Conservation (phyloP, 2,888 invertebrate species). For the Hirtodrosophila cameraria region DNA sequence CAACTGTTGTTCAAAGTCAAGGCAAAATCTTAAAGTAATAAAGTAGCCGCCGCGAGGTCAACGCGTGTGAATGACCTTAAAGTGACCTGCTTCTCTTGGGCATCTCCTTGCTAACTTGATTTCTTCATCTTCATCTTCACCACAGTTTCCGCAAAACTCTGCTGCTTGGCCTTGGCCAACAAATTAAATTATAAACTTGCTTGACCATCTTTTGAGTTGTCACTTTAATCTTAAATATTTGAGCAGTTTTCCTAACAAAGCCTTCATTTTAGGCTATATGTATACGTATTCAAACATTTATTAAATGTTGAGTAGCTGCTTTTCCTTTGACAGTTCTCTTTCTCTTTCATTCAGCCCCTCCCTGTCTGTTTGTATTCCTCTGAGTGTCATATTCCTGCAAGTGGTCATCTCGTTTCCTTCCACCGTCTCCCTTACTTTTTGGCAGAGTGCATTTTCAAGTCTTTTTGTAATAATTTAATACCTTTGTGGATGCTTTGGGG, state of each 20-base stretch:
- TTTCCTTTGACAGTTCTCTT: conserved; percentile 17
- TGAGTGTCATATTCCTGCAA: conserved; percentile 47
- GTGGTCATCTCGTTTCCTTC: conserved; percentile 3
- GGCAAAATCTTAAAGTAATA: conserved; percentile 80
- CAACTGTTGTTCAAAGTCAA: conserved; percentile 80
- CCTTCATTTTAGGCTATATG: not conserved
- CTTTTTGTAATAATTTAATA: conserved; percentile 67
- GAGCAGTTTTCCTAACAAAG: conserved; percentile 1
- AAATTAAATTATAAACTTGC: conserved; percentile 57
- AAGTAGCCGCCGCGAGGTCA: conserved; percentile 76
- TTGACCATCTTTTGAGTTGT: conserved; percentile 37
- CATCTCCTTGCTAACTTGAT: conserved; percentile 11
- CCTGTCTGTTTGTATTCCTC: conserved; percentile 8
- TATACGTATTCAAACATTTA: conserved; percentile 41
- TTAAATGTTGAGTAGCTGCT: conserved; percentile 42
- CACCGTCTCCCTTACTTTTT: not conserved
- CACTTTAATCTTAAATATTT: conserved; percentile 45
- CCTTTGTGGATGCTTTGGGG: conserved; percentile 57
- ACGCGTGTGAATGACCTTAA: conserved; percentile 76
- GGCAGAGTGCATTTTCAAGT: conserved; percentile 42
- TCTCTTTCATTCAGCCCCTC: not conserved
- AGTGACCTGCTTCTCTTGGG: conserved; percentile 68
- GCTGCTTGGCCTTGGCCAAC: conserved; percentile 62
- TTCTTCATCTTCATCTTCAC: conserved; percentile 6
- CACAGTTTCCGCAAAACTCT: conserved; percentile 13